These are phyloP conservation scores for Bovichtus variegatus DNA, from an alignment of 2,797 vertebrate species.

Conservation along the genomic window DNA sequence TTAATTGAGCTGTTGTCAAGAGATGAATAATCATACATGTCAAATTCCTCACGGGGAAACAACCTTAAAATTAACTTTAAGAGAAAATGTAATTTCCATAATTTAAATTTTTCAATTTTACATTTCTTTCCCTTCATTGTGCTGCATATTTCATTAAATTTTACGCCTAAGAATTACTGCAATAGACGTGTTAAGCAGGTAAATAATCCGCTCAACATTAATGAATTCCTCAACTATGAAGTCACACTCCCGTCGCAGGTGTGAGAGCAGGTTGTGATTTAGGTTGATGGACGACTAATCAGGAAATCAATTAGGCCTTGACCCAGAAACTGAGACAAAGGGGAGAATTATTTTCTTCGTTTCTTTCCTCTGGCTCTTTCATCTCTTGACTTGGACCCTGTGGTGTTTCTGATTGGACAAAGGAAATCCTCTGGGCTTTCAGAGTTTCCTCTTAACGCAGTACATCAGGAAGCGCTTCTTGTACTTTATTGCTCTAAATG, in stretches of 20 bases:
- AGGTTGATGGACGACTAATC: constrained; percentile 89
- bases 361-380: constrained; percentile 81
- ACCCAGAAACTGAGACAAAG: constrained; percentile 93
- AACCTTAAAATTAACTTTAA: constrained; percentile 71
- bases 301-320: constrained; percentile 93
- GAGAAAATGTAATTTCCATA: constrained; percentile 63
- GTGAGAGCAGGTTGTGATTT: constrained; percentile 84
- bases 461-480: not conserved
- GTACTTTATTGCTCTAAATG: constrained; percentile 27
- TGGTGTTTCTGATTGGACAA: constrained; percentile 72
- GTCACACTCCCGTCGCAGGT: constrained; percentile 74
- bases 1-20: constrained; percentile 76
- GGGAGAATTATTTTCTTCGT: constrained; percentile 83
- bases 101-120: constrained; percentile 38
- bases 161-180: constrained; percentile 2
- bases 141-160: constrained; percentile 36
- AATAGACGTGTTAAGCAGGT: constrained; percentile 65
- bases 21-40: constrained; percentile 74
- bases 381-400: constrained; percentile 64
- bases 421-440: constrained; percentile 68
- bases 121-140: constrained; percentile 6
- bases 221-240: constrained; percentile 66
- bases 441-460: constrained; percentile 38
- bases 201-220: constrained; percentile 62
- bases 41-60: constrained; percentile 56